Percentiles rank a stretch among this genome's conserved stretches.
Conservation (phyloP, 1,140 invertebrate species). For the Meteorus sp. region DNA sequence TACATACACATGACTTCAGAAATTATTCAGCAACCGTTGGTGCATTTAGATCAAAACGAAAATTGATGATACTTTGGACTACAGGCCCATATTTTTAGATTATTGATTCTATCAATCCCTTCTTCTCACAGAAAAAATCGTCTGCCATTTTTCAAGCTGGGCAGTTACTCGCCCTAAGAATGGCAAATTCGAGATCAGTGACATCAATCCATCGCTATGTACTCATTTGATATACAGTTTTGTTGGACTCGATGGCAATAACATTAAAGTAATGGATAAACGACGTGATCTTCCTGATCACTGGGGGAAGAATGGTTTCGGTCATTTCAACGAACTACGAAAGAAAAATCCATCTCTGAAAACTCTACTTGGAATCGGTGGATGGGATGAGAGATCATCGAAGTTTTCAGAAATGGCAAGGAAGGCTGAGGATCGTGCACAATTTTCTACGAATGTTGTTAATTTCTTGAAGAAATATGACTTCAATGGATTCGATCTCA, state of each 20-base stretch:
- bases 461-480: constrained; percentile 47
- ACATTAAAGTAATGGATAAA: constrained; percentile 59
- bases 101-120: too few species aligned
- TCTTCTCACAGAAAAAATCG: constrained; percentile 60
- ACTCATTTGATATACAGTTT: constrained; percentile 74
- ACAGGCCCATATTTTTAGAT: too few species aligned
- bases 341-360: constrained; percentile 66
- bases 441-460: constrained; percentile 65
- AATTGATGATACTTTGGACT: too few species aligned
- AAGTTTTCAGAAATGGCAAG: constrained; percentile 66
- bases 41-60: too few species aligned
- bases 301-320: constrained; percentile 52
- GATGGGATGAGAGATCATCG: constrained; percentile 70
- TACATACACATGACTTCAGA: too few species aligned
- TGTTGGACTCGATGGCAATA: constrained; percentile 59
- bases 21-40: too few species aligned
- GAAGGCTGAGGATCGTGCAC: constrained; percentile 55
- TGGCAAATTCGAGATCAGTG: constrained; percentile 67
- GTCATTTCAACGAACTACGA: constrained; percentile 61
- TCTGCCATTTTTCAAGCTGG: constrained; percentile 78
- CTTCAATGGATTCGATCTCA: constrained; percentile 56
- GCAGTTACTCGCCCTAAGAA: constrained; percentile 67
- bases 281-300: constrained; percentile 63
- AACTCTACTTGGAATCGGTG: constrained; percentile 71
- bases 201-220: constrained; percentile 72